Percentiles rank a stretch among this genome's conserved stretches.
Conservation (phyloP, 2,888 invertebrate species). For the Rutpela maculata region DNA sequence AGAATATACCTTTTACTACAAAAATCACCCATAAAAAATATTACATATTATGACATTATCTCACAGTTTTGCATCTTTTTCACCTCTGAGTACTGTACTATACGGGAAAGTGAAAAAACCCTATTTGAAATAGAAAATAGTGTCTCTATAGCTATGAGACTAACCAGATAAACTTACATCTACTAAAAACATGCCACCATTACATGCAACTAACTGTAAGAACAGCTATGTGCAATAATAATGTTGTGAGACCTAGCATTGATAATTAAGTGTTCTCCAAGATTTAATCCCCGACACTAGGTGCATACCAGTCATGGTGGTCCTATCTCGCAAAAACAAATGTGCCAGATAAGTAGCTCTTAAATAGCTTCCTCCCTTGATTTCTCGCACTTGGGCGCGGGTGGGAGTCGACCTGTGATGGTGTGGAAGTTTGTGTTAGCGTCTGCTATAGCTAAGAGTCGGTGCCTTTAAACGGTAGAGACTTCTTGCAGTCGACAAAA, state of each 20-base stretch:
- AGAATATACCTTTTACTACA: too few relatives aligned
- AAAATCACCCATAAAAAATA: too few relatives aligned
- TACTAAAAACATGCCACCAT: background rate
- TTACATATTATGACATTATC: too few relatives aligned
- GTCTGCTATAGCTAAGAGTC: slow-evolving; percentile 13
- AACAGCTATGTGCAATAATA: background rate
- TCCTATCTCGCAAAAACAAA: slow-evolving; percentile 35
- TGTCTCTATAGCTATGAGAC: background rate
- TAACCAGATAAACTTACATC: background rate
- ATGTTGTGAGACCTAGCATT: slow-evolving; percentile 23
- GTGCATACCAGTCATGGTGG: slow-evolving; percentile 26
- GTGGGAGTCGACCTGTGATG: slow-evolving; percentile 30
- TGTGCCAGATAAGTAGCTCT: slow-evolving; percentile 38
- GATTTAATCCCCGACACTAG: slow-evolving; percentile 24
- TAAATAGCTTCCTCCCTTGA: slow-evolving; percentile 37
- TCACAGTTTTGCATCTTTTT: too few relatives aligned
- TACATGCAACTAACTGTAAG: background rate
- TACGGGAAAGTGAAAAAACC: too few relatives aligned
- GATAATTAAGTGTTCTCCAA: slow-evolving; percentile 28
- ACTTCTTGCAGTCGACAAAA: background rate
- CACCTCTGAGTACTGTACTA: too few relatives aligned
- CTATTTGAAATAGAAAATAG: background rate
- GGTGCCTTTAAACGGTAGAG: slow-evolving; percentile 11
- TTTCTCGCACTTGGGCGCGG: slow-evolving; percentile 31
- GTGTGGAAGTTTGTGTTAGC: slow-evolving; percentile 23